Base-by-base conservation (phyloP, 2,888 invertebrate species). In the Lepas anatifera region DNA sequence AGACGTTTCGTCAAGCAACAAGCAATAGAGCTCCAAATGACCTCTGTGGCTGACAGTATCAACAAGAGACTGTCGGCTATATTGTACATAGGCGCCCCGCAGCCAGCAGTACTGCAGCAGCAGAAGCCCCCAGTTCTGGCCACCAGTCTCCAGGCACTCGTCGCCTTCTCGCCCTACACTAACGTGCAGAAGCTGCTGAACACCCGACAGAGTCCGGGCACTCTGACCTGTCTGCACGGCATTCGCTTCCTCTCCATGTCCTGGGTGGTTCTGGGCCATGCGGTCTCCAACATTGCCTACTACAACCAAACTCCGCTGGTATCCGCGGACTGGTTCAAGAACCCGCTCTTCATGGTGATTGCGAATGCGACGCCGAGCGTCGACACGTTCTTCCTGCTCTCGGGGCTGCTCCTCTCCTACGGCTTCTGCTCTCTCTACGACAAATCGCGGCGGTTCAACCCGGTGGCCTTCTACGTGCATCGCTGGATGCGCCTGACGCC, bases 101-200 rank as follows among this genome's bases (percentile, higher is more conserved):
- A 41, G 10, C 41, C 41, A 10, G 2, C 41, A 10, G 41, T 1
- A 41, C 41, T 13, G 16, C 41, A 4, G 11, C 22, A 18, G 22
- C 66, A 11, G 11, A 25, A 25, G 22, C 68, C n/a, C 10, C 29
- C 48, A 18, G 13, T 11, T 1, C 32, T 25, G 7, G 35, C 32
- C 35, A 63, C 43, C 25, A 22, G n/a, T 22, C 67, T 67, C 43
- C 37, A 25, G 32, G 67, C 50, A n/a, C 72, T 80, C 73, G 81
- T 84, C 76, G 82, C 86, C 0, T 89, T 90, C 80, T 89, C 89
- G 0, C 80, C 89, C 13, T 86, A 86, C 77, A 84, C 84, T 71
- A 87, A 88, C 29, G 76, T 85, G 11, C 79, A 78, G 68, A 84
- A 85, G 76, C 81, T 89, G 72, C 76, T 85, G 32, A 22, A 84